Base-by-base conservation (phyloP, 2,888 invertebrate genomes). In the Yponomeuta cagnagella region DNA sequence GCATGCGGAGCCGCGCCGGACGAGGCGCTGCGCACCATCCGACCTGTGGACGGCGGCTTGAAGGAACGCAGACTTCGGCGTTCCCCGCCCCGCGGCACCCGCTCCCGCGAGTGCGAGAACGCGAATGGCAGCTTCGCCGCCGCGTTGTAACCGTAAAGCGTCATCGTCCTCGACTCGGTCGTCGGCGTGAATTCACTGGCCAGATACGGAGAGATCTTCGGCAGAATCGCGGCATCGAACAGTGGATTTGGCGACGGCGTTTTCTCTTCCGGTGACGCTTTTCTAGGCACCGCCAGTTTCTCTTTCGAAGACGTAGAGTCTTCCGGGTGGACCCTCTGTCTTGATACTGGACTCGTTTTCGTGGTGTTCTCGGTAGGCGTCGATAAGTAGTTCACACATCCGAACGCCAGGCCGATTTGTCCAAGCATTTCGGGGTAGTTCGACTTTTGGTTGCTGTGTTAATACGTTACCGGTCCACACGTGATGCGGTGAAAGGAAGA, bases 371-470 rank as follows among this genome's bases (percentile, higher is more conserved):
- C 87, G 73, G 80, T 79, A 43, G 88, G 85, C 23, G 90, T 87
- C 33, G 92, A 85, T 43, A 93, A 76, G 76, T 93, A 93, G 79
- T 93, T 93, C 71, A 93, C 92, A 83, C 92, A 92, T 71, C 93
- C 93, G 82, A 93, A 92, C 5, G 93, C 93, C 69, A 93, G 80
- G 6, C 93, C 93, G 78, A 93, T 93, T 78, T 93, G 93, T 10
- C 93, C 93, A 73, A 93, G 84, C 93, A 93, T 93, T 78, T 93
- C 93, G 31, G 93, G 92, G 76, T 93, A 93, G 82, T 92, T 93
- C 2, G 92, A 91, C 76, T 89, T 92, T 80, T 91, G 91, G 76
- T 89, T 92, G 82, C 93, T 93, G 65, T 31, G 68, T 58, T n/a
- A 37, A 74, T 73, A 74, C 72, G 71, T 74, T 74, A 75, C 75